Evolutionary conservation across 2,113 vertebrate species (phyloP).

Genomic region (Micronycteris hirsuta): DNA sequence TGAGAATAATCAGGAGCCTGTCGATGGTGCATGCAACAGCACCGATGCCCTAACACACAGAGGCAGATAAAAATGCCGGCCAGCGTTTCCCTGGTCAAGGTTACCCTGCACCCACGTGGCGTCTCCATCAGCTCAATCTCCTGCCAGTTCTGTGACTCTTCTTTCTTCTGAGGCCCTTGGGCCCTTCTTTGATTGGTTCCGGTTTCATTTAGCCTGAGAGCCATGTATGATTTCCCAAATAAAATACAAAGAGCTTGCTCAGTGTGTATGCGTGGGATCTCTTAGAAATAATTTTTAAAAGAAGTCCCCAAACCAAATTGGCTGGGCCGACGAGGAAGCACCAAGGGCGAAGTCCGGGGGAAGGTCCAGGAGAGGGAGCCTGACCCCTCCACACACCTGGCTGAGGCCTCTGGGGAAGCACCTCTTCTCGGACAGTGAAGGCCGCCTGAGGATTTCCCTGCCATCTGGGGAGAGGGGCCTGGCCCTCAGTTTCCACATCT

Average conservation of each 20-base stretch:
- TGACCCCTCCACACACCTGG: too few relatives aligned
- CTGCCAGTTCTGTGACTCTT: not conserved
- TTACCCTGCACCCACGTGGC: not conserved
- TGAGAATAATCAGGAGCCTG: not conserved
- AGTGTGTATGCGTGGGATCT: not conserved
- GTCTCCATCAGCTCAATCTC: not conserved
- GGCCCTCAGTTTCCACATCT: not conserved
- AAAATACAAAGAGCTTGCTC: slow-evolving; percentile 31
- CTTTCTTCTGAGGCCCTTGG: not conserved
- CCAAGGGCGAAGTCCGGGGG: not conserved
- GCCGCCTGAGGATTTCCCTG: not conserved
- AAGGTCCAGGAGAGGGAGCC: not conserved
- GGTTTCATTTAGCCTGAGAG: slow-evolving; percentile 39
- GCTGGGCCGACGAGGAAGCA: not conserved
- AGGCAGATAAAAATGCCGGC: not conserved
- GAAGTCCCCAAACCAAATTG: not conserved
- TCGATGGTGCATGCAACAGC: not conserved
- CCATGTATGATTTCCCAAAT: slow-evolving; percentile 18
- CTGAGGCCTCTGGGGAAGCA: not conserved
- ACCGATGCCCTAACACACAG: not conserved
- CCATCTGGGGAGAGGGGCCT: not conserved
- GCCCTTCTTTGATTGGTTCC: slow-evolving; percentile 16
- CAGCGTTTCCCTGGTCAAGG: not conserved
- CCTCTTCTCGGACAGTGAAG: not conserved
- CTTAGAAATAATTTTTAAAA: slow-evolving; percentile 36